Evolutionary conservation across 2,797 vertebrate species (phyloP).

Genomic region (Sebastes vulpes): DNA sequence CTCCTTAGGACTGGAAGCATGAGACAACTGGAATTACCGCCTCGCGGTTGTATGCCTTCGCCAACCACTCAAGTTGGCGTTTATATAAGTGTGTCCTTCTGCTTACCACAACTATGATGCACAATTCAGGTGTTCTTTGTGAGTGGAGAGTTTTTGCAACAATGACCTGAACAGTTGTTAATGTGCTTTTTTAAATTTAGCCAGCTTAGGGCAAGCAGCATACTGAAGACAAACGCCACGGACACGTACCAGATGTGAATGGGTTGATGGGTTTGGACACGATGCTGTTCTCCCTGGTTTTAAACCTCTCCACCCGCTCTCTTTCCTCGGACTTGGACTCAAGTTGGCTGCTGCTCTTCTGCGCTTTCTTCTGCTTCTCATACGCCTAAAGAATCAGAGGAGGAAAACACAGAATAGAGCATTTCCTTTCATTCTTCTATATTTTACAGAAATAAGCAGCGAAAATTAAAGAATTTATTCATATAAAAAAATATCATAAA

Average conservation of each 20-base stretch:
- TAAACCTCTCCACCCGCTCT: conserved; percentile 89
- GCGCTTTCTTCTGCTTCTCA: conserved; percentile 90
- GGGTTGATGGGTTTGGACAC: conserved; percentile 94
- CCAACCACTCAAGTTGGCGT: no score
- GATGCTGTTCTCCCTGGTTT: conserved; percentile 90
- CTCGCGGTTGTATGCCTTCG: no score
- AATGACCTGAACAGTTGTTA: no score
- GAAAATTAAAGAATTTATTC: not conserved
- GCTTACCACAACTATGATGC: no score
- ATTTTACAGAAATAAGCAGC: not conserved
- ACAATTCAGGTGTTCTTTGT: no score
- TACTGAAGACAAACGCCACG: not conserved
- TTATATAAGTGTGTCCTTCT: no score
- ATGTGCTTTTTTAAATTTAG: no score
- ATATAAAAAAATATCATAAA: not conserved
- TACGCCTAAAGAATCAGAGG: conserved; percentile 81
- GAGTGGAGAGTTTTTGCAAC: no score
- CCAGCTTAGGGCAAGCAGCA: not conserved
- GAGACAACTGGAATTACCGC: no score
- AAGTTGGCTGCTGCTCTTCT: conserved; percentile 84
- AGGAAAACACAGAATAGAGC: not conserved
- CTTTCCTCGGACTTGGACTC: conserved; percentile 88
- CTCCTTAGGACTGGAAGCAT: not conserved
- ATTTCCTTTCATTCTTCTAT: not conserved
- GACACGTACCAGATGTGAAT: conserved; percentile 82